A percentile compares a stretch with the other conserved stretches of the same genome.
Conservation (phyloP, 2,113 vertebrate genomes). For the Pelusios castaneus region DNA sequence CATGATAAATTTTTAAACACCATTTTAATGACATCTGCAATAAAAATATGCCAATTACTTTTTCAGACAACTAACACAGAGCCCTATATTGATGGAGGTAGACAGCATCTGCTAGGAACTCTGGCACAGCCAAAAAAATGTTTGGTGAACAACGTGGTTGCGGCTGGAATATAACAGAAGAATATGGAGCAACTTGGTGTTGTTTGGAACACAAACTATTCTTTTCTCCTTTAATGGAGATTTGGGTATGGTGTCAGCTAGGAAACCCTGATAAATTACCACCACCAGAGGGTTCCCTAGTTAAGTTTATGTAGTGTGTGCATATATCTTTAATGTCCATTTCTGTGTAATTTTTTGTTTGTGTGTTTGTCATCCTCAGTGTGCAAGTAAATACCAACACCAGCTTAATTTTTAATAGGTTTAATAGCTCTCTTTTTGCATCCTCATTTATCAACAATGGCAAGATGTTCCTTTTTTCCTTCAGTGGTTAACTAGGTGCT, state of each 20-base stretch:
- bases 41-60: constrained; percentile 8
- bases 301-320: not conserved
- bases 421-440: not conserved
- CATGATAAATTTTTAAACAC: constrained; percentile 55
- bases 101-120: not conserved
- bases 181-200: not conserved
- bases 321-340: not conserved
- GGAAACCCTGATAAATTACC: not conserved
- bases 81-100: not conserved
- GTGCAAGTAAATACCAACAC: not conserved
- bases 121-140: not conserved
- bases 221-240: not conserved
- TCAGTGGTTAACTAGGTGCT: not conserved
- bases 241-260: not conserved
- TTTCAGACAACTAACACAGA: constrained; percentile 7
- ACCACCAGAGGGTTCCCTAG: not conserved
- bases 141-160: not conserved
- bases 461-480: not conserved
- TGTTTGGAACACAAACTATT: not conserved
- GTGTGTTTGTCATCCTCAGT: not conserved
- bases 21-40: constrained; percentile 35
- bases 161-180: not conserved
- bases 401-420: not conserved
- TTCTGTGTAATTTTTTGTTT: not conserved
- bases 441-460: not conserved